phyloP scores from a whole-genome alignment of 2,888 invertebrate genomes.

The Ecliptopera silaceata region DNA sequence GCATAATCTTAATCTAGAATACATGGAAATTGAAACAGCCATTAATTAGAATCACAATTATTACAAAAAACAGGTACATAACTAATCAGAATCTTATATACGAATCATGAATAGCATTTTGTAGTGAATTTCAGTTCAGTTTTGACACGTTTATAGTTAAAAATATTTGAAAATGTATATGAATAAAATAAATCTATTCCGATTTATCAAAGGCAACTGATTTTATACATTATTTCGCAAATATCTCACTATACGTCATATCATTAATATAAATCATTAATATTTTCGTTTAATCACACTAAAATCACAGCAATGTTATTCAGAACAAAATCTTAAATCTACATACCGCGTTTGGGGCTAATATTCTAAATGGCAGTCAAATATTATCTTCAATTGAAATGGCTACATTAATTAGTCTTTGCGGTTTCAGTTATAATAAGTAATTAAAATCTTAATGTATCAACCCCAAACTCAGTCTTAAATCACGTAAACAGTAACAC shows the following conservation, averaged over 20 bases:
- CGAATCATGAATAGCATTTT: not conserved
- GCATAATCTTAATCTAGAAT: slow-evolving; percentile 32
- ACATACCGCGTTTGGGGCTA: slow-evolving; percentile 1
- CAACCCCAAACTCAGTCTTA: slow-evolving; percentile 9
- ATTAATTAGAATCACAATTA: slow-evolving; percentile 21
- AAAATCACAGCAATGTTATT: slow-evolving; percentile 22
- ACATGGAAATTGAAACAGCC: slow-evolving; percentile 28
- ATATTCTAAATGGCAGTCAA: not conserved
- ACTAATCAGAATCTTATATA: slow-evolving; percentile 1
- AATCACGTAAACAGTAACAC: not conserved
- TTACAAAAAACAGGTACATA: slow-evolving; percentile 8
- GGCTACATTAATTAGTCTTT: not conserved
- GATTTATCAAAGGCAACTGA: not conserved
- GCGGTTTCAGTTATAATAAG: not conserved
- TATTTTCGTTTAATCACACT: slow-evolving; percentile 16
- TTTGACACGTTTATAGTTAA: not conserved
- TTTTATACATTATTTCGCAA: slow-evolving; percentile 11
- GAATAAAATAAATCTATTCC: not conserved
- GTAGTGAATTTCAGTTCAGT: slow-evolving; percentile 10
- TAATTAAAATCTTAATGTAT: not conserved
- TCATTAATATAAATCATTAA: slow-evolving; percentile 13
- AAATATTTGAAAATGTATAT: no score
- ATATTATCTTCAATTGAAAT: not conserved
- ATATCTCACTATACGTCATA: slow-evolving; percentile 19
- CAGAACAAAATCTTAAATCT: slow-evolving; percentile 8